Evolutionary conservation across 2,888 invertebrate species (phyloP).

Genomic region (Melieria crassipennis): DNA sequence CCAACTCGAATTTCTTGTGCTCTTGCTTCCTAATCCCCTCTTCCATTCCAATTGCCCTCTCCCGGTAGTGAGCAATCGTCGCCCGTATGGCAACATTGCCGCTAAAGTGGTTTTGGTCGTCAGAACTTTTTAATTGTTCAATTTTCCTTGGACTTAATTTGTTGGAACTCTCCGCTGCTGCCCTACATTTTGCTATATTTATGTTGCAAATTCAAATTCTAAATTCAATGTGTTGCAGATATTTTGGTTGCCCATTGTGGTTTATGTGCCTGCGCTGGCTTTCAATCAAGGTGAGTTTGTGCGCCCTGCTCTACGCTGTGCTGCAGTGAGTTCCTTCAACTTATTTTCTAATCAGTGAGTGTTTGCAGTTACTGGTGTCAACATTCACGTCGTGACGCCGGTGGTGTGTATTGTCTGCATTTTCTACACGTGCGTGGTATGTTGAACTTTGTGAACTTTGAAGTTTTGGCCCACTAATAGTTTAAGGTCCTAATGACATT

Average conservation of each 20-base stretch:
- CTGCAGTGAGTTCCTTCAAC: not conserved
- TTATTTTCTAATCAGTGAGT: not conserved
- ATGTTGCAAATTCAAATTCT: not conserved
- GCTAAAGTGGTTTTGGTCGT: too few relatives aligned
- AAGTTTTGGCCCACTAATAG: too few relatives aligned
- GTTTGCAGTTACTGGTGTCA: conserved; percentile 71
- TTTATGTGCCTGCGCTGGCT: conserved; percentile 81
- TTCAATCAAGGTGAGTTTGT: conserved; percentile 77
- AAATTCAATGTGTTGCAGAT: conserved; percentile 44
- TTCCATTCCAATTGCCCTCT: not conserved
- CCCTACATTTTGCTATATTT: not conserved
- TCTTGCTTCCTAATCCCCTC: not conserved
- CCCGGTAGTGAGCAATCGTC: too few relatives aligned
- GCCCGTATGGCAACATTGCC: too few relatives aligned
- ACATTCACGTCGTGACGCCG: conserved; percentile 83
- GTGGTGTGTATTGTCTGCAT: conserved; percentile 82
- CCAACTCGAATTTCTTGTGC: not conserved
- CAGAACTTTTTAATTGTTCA: too few relatives aligned
- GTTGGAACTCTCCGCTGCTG: not conserved
- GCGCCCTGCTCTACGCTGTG: not conserved
- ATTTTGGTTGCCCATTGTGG: conserved; percentile 66
- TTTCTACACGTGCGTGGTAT: conserved; percentile 91
- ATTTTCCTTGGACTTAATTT: too few relatives aligned
- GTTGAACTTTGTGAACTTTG: conserved; percentile 50
- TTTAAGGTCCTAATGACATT: not conserved